Evolutionary conservation across 2,797 vertebrate genomes (phyloP).

Genomic region (Myotis planiceps): DNA sequence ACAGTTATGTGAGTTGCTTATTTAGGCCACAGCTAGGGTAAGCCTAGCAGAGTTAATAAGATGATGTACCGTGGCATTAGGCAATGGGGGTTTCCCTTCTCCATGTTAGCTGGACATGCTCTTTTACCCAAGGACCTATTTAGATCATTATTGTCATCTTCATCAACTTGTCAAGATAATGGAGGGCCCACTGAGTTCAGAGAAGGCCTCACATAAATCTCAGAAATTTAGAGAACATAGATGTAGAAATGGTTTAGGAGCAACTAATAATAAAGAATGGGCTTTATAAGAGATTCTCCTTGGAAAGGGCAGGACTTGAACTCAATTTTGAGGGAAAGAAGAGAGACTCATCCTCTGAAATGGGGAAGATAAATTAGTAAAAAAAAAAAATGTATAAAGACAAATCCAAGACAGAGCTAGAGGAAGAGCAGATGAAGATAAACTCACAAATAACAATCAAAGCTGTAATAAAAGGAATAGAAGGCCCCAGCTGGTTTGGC

Average conservation of each 20-base stretch:
- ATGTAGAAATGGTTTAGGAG: neutral
- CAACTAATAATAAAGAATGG: neutral
- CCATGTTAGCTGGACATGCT: neutral
- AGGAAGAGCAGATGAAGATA: neutral
- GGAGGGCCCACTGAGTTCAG: constrained; percentile 42
- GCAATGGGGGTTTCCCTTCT: neutral
- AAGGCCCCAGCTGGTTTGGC: too few relatives aligned
- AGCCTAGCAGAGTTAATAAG: constrained; percentile 58
- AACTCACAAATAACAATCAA: neutral
- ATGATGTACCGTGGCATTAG: constrained; percentile 37
- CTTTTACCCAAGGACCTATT: constrained; percentile 63
- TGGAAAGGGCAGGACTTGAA: neutral
- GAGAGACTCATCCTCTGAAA: neutral
- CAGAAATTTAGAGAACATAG: constrained; percentile 3
- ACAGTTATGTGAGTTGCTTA: constrained; percentile 39
- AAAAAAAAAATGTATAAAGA: neutral
- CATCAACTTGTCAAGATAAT: constrained; percentile 70
- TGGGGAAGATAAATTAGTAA: neutral
- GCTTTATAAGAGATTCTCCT: neutral
- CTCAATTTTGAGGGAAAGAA: neutral
- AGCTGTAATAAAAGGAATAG: neutral
- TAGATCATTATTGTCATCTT: constrained; percentile 63
- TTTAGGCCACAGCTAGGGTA: constrained; percentile 29
- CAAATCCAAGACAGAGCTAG: neutral
- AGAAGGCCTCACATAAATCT: constrained; percentile 32